These are phyloP conservation scores for Dexiosoma caninum DNA, from an alignment of 2,888 invertebrate species.

Conservation along the genomic window DNA sequence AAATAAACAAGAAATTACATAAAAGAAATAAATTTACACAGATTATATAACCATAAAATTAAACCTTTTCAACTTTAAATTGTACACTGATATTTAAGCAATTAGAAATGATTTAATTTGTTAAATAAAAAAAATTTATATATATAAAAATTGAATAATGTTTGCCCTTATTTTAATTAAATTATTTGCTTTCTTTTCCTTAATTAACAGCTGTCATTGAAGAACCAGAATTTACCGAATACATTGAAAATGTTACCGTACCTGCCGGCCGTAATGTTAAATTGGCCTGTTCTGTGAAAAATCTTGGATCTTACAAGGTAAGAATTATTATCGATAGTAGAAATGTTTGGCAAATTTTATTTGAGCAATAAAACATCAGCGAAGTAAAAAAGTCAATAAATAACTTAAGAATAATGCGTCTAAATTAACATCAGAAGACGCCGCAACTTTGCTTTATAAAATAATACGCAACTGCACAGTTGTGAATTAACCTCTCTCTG, in stretches of 20 bases:
- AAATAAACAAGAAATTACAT: too few species aligned
- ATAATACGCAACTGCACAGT: too few species aligned
- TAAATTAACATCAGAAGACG: too few species aligned
- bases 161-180: neutral
- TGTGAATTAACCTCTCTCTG: too few species aligned
- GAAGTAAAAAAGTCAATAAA: too few species aligned
- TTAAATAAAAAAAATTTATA: too few species aligned
- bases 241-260: conserved; percentile 92
- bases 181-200: conserved; percentile 65
- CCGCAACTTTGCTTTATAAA: too few species aligned
- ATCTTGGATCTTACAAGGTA: conserved; percentile 94
- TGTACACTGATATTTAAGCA: conserved; percentile 13
- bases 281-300: conserved; percentile 93
- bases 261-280: conserved; percentile 91
- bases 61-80: conserved; percentile 23
- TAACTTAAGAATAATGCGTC: too few species aligned
- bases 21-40: neutral
- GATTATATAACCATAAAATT: neutral
- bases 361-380: neutral
- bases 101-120: conserved; percentile 36
- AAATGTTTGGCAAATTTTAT: too few species aligned
- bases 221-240: conserved; percentile 94
- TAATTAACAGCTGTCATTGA: conserved; percentile 84
- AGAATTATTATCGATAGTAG: too few species aligned
- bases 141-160: neutral